phyloP scores from a whole-genome alignment of 2,113 vertebrate species.

The Natator depressus region DNA sequence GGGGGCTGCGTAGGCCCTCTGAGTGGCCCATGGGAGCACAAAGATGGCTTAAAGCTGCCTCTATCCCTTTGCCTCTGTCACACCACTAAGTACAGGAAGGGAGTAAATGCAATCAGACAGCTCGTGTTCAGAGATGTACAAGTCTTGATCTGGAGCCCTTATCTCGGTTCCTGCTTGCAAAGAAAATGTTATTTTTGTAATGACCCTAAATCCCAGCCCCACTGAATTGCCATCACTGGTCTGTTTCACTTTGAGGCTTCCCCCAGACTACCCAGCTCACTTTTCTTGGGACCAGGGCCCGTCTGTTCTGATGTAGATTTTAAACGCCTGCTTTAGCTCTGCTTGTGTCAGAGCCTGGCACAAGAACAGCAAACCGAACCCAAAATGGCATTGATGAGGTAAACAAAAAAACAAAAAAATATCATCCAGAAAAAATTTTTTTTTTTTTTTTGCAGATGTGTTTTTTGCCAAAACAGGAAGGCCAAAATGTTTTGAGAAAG shows the following conservation, averaged over 20 bases:
- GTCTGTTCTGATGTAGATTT: slow-evolving; percentile 24
- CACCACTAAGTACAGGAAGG: slow-evolving; percentile 10
- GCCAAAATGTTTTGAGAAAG: slow-evolving; percentile 11
- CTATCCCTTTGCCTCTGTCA: not conserved
- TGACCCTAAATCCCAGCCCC: slow-evolving; percentile 47
- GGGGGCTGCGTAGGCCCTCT: not conserved
- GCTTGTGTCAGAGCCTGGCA: not conserved
- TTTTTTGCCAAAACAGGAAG: not conserved
- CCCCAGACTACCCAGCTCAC: slow-evolving; percentile 66
- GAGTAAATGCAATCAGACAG: slow-evolving; percentile 67
- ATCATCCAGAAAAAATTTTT: slow-evolving; percentile 30
- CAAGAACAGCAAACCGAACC: not conserved
- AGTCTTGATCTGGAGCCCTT: not conserved
- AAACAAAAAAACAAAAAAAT: slow-evolving; percentile 25
- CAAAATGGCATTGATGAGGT: slow-evolving; percentile 26
- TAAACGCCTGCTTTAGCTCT: slow-evolving; percentile 21
- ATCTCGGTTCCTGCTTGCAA: slow-evolving; percentile 57
- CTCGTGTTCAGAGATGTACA: slow-evolving; percentile 46
- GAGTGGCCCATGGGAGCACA: not conserved
- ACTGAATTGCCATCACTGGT: slow-evolving; percentile 38
- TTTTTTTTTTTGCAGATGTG: not conserved
- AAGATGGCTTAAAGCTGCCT: slow-evolving; percentile 41
- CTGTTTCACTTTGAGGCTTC: slow-evolving; percentile 63
- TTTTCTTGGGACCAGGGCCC: slow-evolving; percentile 58
- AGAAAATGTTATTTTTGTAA: slow-evolving; percentile 63